Evolutionary conservation across 2,888 invertebrate species (phyloP), one percentile per base, ranked within the genome.

Genomic region (Coremacera marginata): DNA sequence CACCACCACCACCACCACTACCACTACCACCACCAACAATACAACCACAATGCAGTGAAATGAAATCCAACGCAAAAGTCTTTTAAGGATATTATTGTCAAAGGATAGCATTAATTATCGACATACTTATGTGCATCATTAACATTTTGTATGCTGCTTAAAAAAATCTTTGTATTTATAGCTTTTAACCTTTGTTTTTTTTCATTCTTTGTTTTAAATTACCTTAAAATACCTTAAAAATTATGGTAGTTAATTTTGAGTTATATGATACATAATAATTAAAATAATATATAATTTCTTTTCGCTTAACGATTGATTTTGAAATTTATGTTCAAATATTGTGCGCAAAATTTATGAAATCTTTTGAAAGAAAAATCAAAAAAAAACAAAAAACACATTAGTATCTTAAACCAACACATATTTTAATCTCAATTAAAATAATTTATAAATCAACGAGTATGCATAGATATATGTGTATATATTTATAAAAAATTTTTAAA

Each of bases 151-250:
- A 14, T 14, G 44, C 44, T 44, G 44, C 55, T 19, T 19, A n/a
- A 22, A 19, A n/a, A 19, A n/a, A 55, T 55, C 55, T 55, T 65
- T 65, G 63, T 65, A 65, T 65, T 65, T 65, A 65, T 65, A 65
- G 63, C 34, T 65, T 65, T 65, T 65, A 60, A 27, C 16, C 22
- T 16, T 27, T 22, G 9, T 0, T 27, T 3, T 22, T 27, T 9
- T 11, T 60, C 14, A 16, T 60, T 25, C 14, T 37, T 37, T 60
- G 4, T 4, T 5, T 65, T 9, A 19, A 55, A 55, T 55, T n/a
- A 19, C 9, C 22, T 55, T 19, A 19, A 19, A 44, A 19, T 19
- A 55, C 55, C 5, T 55, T 19, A 55, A 34, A 65, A 34, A n/a
- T 34, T 34, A 65, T 65, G 31, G 31, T 65, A 65, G 63, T 65